Percentiles rank a stretch among this genome's conserved stretches.
phyloP scores from a whole-genome alignment of 1,140 invertebrate species.

The Drosophila equinoxialis region DNA sequence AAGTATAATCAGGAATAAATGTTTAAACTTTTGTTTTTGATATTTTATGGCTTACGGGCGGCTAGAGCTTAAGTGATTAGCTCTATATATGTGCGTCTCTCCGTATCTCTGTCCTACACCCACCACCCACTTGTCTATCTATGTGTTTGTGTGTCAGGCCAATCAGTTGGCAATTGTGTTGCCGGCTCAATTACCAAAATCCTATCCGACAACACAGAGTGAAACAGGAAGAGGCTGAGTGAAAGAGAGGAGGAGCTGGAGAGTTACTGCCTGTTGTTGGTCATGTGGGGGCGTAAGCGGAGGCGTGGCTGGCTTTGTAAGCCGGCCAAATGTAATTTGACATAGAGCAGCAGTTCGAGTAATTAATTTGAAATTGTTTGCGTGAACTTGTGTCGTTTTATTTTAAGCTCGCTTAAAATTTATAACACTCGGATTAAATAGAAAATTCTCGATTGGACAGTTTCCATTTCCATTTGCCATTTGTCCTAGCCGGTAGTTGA shows the following conservation, averaged over 20 bases:
- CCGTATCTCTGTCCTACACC: background rate
- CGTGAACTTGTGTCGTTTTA: slow-evolving; percentile 12
- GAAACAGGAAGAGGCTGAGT: background rate
- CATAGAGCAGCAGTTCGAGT: slow-evolving; percentile 37
- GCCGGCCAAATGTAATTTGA: slow-evolving; percentile 43
- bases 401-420: slow-evolving; percentile 43
- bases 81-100: slow-evolving; percentile 31
- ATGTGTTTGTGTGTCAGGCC: slow-evolving; percentile 21
- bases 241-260: background rate
- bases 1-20: slow-evolving; percentile 45
- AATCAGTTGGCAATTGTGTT: slow-evolving; percentile 8
- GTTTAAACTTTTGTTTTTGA: slow-evolving; percentile 46
- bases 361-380: slow-evolving; percentile 66
- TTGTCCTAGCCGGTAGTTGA: background rate
- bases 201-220: slow-evolving; percentile 5
- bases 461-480: slow-evolving; percentile 3
- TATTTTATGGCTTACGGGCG: slow-evolving; percentile 35
- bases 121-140: background rate
- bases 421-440: slow-evolving; percentile 61
- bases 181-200: slow-evolving; percentile 48
- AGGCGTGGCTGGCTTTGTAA: slow-evolving; percentile 17
- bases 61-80: slow-evolving; percentile 51
- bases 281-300: background rate
- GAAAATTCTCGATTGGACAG: slow-evolving; percentile 29
- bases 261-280: background rate